phyloP scores from a whole-genome alignment of 2,888 invertebrate genomes.

The Vanessa cardui region DNA sequence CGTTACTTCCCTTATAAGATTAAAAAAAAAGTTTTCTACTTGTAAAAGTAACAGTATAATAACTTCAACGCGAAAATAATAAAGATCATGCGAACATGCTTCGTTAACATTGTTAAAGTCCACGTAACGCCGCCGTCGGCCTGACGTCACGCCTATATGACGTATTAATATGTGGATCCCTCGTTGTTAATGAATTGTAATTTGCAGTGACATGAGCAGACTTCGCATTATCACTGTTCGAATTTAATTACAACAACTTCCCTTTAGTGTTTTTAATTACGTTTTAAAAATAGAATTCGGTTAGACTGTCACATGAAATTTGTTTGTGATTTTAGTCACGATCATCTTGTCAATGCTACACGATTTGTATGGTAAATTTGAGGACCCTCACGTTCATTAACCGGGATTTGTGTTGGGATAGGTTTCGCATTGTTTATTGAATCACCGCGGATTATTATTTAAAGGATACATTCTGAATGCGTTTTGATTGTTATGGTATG shows the following conservation, averaged over 20 bases:
- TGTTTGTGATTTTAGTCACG: constrained; percentile 3
- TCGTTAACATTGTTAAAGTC: constrained; percentile 1
- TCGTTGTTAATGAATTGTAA: background rate
- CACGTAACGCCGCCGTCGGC: constrained; percentile 4
- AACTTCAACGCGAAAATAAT: too few relatives aligned
- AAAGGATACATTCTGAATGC: background rate
- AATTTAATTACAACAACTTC: constrained; percentile 4
- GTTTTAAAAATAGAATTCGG: background rate
- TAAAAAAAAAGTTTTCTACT: too few relatives aligned
- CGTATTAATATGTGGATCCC: constrained; percentile 4
- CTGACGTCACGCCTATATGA: background rate
- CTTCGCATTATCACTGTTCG: background rate
- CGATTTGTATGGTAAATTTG: constrained; percentile 4
- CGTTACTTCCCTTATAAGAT: too few relatives aligned
- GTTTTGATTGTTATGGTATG: too few relatives aligned
- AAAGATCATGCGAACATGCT: background rate
- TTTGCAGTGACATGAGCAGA: background rate
- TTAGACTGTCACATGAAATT: background rate
- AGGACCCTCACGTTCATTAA: constrained; percentile 5
- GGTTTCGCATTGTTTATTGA: constrained; percentile 4
- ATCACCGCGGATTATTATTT: constrained; percentile 1
- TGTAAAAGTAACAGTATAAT: too few relatives aligned
- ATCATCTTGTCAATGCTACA: background rate
- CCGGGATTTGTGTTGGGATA: constrained; percentile 4
- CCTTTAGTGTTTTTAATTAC: background rate